A percentile compares a stretch with the other conserved stretches of the same genome.
Evolutionary conservation across 1,140 invertebrate species (phyloP).

Genomic region (Drosophila ananassae): DNA sequence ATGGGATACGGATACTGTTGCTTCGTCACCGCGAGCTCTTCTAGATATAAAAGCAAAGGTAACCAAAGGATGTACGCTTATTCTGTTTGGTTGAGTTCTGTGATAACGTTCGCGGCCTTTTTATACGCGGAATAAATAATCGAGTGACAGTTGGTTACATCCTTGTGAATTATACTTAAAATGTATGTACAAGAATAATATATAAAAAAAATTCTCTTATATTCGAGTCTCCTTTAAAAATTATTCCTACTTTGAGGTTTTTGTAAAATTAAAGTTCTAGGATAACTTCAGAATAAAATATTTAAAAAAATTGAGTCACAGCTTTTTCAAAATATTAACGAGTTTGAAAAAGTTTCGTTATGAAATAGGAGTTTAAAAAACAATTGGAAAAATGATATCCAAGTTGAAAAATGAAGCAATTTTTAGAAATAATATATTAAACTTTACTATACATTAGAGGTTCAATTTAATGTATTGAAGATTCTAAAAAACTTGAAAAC

Average conservation of each 20-base stretch:
- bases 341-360: too few relatives aligned
- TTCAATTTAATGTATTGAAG: too few relatives aligned
- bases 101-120: conserved; percentile 5
- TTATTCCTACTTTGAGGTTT: neutral
- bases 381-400: too few relatives aligned
- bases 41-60: conserved; percentile 20
- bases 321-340: too few relatives aligned
- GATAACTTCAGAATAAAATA: too few relatives aligned
- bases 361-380: too few relatives aligned
- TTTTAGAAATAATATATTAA: too few relatives aligned
- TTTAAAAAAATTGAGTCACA: too few relatives aligned
- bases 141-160: neutral
- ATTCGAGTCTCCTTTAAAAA: neutral
- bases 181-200: neutral
- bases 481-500: too few relatives aligned
- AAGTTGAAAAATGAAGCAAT: too few relatives aligned
- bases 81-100: conserved; percentile 15
- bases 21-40: conserved; percentile 20
- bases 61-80: conserved; percentile 17
- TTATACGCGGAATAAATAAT: neutral
- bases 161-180: neutral
- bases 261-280: too few relatives aligned
- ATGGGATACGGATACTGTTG: conserved; percentile 22
- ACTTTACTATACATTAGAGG: too few relatives aligned
- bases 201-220: neutral